Evolutionary conservation across 2,888 invertebrate species (phyloP), one percentile per base, ranked within the genome.

Genomic region (Drosophila mettleri): DNA sequence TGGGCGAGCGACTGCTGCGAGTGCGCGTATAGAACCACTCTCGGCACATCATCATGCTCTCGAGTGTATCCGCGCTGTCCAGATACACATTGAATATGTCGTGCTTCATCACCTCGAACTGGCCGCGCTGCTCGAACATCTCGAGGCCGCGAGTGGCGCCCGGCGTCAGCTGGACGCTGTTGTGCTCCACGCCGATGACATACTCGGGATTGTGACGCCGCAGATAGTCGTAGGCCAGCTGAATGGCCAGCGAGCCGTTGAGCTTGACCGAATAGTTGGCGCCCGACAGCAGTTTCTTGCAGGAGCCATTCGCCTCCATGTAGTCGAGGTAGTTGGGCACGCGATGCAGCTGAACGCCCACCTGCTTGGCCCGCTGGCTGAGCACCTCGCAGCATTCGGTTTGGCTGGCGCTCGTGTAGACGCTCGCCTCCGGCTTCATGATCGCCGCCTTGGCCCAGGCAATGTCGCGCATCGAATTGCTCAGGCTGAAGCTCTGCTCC

Each of bases 371-470:
- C 12, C 66, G 61, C n/a, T 85, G 85, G 6, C 62, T 45, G 48
- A 85, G 39, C 3, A 85, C 85, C 61, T 85, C 85, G 4, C 58
- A 67, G 67, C 85, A 88, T 2, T 85, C 85, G 6, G 78, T 20
- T 20, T 88, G 85, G 2, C 20, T 66, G n/a, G 72, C 69, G 46
- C 72, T 88, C 1, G 85, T 85, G n/a, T 61, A 85, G 48, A 85
- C 63, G 27, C 68, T 80, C 0, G 85, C 78, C 16, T 69, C 59
- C 0, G 78, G 69, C 16, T 85, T 85, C 76, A 85, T 88, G 10
- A 85, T 85, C 3, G 81, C 80, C 27, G 85, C 88, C 69, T 85
- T 85, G 9, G 74, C 62, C 88, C 88, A 86, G 36, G 85, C 85
- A 14, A 85, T 85, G 20, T 85, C 85, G 0, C 88, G 45, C 68